Base-by-base conservation (phyloP, 1,140 invertebrate genomes). In the Holcopasites calliopsidis region DNA sequence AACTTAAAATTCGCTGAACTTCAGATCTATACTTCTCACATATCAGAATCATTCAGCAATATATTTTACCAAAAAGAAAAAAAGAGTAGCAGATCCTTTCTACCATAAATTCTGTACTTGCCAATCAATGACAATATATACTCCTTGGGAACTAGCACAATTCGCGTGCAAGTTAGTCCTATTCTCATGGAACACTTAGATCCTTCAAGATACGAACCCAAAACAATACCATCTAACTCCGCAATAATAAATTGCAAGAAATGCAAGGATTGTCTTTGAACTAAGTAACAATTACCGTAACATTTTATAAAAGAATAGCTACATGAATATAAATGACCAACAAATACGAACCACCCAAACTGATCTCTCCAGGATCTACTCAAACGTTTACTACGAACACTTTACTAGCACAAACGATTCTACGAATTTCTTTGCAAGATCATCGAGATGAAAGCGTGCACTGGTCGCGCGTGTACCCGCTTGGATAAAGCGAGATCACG, bases 401-500 rank as follows among this genome's bases (percentile, higher is more conserved):
- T n/a, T 47, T 47, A 47, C 11, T 8, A 0, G 23, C 11, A 10
- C 16, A 16, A 60, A 70, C 31, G 31, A 6, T 47, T 35, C 10
- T 8, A 18, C 16, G 18, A 60, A 38, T 61, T 49, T 60, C 8
- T 35, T 47, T 4, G 21, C n/a, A 28, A 71, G 38, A 38, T 38
- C 21, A 1, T 49, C 31, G 40, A 4, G 23, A 71, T 1, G 40
- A 28, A 50, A 60, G 7, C 31, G 21, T 13, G 18, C 13, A 13
- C 47, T 21, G 40, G 50, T 21, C 33, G n/a, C 55, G 42, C 26
- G 61, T 47, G 57, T 52, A 54, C 74, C 40, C 79, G 72, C 65
- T 70, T 44, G 38, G 55, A 47, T 33, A 47, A 66, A 66, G 16
- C 54, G 73, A 74, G 50, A 77, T 78, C 35, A 62, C n/a, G 55